A percentile compares a stretch with the other conserved stretches of the same genome.
Conservation (phyloP, 2,888 invertebrate genomes). For the Polylopha cassiicola region DNA sequence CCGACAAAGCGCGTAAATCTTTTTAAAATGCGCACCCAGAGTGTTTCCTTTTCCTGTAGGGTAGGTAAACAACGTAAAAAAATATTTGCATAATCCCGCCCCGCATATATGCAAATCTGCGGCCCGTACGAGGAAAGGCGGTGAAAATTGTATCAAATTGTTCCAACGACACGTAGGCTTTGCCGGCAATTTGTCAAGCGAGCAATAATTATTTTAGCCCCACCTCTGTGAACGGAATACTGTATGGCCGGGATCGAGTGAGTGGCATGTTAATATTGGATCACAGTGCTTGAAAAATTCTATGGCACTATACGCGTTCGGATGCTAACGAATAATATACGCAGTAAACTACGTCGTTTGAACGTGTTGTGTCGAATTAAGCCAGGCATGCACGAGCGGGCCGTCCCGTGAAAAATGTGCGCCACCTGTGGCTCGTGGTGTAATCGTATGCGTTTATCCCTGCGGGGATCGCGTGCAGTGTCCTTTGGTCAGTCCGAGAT, state of each 20-base stretch:
- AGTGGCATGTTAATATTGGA: neutral
- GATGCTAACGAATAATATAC: constrained; percentile 1
- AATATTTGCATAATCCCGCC: constrained; percentile 73
- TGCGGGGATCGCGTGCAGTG: constrained; percentile 55
- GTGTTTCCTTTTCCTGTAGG: constrained; percentile 67
- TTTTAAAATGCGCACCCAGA: constrained; percentile 70
- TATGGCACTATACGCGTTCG: no score
- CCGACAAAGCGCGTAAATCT: constrained; percentile 77
- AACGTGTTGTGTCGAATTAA: constrained; percentile 59
- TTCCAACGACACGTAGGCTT: constrained; percentile 65
- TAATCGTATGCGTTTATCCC: constrained; percentile 76
- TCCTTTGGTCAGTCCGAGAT: constrained; percentile 23
- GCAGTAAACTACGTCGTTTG: constrained; percentile 50
- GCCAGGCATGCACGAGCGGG: constrained; percentile 51
- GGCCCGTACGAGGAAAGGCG: constrained; percentile 64
- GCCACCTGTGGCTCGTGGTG: constrained; percentile 71
- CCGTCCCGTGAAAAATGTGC: constrained; percentile 67
- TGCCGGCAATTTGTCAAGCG: constrained; percentile 72
- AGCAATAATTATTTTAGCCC: constrained; percentile 70
- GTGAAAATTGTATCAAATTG: constrained; percentile 77
- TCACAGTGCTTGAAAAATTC: no score
- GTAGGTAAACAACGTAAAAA: constrained; percentile 69
- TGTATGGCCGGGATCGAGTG: constrained; percentile 7
- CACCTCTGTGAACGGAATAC: constrained; percentile 42
- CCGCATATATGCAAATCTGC: constrained; percentile 69